Evolutionary conservation across 64 coral and sea anemone genomes (phyloP).

Genomic region (Montipora efflorescens): DNA sequence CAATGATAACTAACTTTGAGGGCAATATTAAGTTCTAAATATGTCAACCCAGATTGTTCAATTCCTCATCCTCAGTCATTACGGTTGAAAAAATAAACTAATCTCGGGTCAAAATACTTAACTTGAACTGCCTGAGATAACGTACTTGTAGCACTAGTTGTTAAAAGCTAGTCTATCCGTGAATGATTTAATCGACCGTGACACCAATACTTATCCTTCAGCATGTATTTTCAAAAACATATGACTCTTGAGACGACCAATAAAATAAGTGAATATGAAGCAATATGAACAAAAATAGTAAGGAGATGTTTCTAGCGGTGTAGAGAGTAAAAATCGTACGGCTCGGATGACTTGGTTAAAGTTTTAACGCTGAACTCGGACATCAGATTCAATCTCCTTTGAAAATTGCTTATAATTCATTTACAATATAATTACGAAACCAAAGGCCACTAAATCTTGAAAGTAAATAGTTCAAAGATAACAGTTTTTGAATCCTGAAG

Average conservation of each 20-base stretch:
- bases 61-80: neutral
- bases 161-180: too few species aligned
- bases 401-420: conserved; percentile 25
- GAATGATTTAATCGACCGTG: neutral
- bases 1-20: neutral
- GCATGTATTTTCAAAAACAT: too few species aligned
- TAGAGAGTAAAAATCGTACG: neutral
- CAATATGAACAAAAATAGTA: neutral
- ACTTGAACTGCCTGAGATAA: neutral
- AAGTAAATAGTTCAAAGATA: neutral
- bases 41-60: neutral
- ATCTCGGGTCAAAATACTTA: neutral
- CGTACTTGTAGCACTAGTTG: neutral
- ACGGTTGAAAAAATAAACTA: neutral
- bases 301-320: neutral
- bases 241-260: neutral
- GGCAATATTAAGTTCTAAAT: neutral
- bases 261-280: neutral
- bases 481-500: neutral
- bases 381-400: conserved; percentile 15
- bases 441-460: conserved; percentile 7
- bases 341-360: neutral
- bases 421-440: conserved; percentile 34
- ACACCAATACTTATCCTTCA: neutral
- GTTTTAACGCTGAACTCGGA: neutral